A percentile compares a stretch with the other conserved stretches of the same genome.
Conservation (phyloP, 2,113 vertebrate genomes). For the Mixornis gularis region DNA sequence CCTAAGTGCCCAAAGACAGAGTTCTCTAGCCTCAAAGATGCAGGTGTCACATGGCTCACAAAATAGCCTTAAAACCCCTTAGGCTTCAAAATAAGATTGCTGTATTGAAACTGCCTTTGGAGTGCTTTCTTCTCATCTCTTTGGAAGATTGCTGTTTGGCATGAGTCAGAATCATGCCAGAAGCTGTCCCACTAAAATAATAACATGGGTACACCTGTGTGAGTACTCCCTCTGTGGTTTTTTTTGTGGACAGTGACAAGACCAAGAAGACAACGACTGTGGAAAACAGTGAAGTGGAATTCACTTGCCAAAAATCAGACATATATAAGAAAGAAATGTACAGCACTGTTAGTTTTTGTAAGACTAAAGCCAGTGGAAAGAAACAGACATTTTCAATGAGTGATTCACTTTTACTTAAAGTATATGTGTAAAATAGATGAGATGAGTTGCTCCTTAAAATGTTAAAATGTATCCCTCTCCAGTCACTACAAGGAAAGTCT, state of each 20-base stretch:
- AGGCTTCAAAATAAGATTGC: not conserved
- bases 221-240: not conserved
- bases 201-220: accelerated
- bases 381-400: not conserved
- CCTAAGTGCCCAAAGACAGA: not conserved
- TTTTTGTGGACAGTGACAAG: not conserved
- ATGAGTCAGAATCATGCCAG: not conserved
- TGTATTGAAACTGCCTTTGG: not conserved
- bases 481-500: not conserved
- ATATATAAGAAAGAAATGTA: not conserved
- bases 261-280: not conserved
- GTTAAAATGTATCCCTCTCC: not conserved
- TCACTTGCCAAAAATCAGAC: not conserved
- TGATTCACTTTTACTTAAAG: not conserved
- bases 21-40: not conserved
- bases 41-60: not conserved
- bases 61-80: not conserved
- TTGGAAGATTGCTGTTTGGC: not conserved
- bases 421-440: not conserved
- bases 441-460: not conserved
- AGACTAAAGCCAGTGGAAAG: not conserved
- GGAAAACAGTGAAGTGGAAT: not conserved
- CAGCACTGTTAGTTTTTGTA: not conserved
- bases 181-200: not conserved
- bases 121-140: not conserved